These are phyloP conservation scores for Sinohyriopsis cumingii DNA, from an alignment of 2,888 invertebrate genomes.

Conservation along the genomic window DNA sequence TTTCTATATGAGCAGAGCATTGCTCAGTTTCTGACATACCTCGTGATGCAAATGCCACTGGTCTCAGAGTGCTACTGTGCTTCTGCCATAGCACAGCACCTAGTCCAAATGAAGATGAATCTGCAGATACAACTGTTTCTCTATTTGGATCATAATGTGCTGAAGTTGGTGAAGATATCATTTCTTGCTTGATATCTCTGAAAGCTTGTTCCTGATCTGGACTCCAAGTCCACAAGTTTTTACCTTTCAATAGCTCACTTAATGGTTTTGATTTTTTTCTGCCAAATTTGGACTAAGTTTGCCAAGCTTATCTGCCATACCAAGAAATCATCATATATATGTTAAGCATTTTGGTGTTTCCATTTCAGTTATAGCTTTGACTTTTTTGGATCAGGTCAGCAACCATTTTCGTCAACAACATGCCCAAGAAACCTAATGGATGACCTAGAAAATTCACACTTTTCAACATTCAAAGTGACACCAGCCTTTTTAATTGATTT, in stretches of 20 bases:
- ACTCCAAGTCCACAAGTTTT: constrained; percentile 24
- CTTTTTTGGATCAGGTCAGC: too few relatives aligned
- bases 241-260: constrained; percentile 23
- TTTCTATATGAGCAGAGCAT: constrained; percentile 69
- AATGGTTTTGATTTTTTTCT: constrained; percentile 17
- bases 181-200: constrained; percentile 48
- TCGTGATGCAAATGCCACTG: constrained; percentile 66
- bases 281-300: constrained; percentile 23
- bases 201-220: constrained; percentile 46
- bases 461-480: constrained; percentile 16
- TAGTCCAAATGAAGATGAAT: constrained; percentile 39
- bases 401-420: constrained; percentile 9
- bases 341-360: constrained; percentile 18
- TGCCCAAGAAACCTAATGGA: constrained; percentile 15
- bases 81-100: constrained; percentile 57
- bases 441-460: constrained; percentile 16
- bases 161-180: constrained; percentile 56
- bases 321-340: constrained; percentile 19
- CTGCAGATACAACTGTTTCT: too few relatives aligned
- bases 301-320: constrained; percentile 34
- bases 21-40: constrained; percentile 59
- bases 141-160: constrained; percentile 61
- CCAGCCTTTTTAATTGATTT: constrained; percentile 14
- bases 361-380: constrained; percentile 8
- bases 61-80: constrained; percentile 29